A percentile compares a stretch with the other conserved stretches of the same genome.
phyloP scores from a whole-genome alignment of 2,797 vertebrate genomes.

The Acomys russatus region DNA sequence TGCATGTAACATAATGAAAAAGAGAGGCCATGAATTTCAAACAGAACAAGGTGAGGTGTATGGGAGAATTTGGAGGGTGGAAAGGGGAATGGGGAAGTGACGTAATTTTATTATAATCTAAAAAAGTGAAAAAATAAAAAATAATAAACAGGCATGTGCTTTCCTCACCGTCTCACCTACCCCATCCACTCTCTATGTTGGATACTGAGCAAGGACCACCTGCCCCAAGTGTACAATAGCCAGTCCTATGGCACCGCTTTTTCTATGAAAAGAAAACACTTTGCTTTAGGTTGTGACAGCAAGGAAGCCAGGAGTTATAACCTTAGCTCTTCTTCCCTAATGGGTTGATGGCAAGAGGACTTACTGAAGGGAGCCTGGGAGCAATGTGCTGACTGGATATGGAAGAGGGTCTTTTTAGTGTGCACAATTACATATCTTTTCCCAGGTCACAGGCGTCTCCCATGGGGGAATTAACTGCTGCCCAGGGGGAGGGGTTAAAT shows the following conservation, averaged over 20 bases:
- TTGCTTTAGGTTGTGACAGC: neutral
- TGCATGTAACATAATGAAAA: neutral
- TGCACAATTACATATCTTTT: neutral
- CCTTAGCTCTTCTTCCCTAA: neutral
- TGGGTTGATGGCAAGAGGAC: too few relatives aligned
- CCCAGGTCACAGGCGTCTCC: neutral
- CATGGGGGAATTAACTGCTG: fast-evolving
- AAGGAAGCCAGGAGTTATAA: neutral
- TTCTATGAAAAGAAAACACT: neutral
- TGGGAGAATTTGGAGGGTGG: too few relatives aligned
- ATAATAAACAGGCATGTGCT: neutral
- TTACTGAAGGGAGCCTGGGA: neutral
- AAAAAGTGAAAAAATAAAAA: neutral
- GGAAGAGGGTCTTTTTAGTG: neutral
- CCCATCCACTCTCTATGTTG: too few relatives aligned
- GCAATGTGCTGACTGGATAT: neutral
- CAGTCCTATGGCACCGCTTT: neutral
- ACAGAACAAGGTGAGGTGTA: neutral
- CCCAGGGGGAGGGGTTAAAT: neutral
- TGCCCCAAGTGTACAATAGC: neutral
- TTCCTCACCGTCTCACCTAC: neutral
- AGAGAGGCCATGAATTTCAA: neutral
- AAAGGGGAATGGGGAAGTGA: neutral
- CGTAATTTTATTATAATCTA: neutral
- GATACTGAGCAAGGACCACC: too few relatives aligned